Conservation (phyloP, 2,113 vertebrate species). For the Puntigrus tetrazona region DNA sequence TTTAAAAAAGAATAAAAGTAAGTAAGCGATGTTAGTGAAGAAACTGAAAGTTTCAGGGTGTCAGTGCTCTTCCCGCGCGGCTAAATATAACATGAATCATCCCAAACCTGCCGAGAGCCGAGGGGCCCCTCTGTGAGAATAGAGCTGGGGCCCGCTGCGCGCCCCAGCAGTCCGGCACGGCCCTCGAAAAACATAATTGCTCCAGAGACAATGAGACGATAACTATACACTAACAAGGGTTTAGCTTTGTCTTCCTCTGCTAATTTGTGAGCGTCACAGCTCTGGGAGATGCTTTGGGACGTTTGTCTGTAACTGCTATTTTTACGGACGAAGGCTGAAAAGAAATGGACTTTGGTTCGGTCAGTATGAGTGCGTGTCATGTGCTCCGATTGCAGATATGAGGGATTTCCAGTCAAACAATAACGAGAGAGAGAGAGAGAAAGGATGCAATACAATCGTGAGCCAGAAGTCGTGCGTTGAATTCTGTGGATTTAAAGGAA, state of each 20-base stretch:
- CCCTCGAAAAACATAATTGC: slow-evolving; percentile 71
- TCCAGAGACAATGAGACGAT: slow-evolving; percentile 63
- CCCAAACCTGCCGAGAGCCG: neutral
- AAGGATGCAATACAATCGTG: too few relatives aligned
- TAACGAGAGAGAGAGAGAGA: neutral
- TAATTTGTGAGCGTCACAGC: slow-evolving; percentile 54
- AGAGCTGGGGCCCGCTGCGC: slow-evolving; percentile 66
- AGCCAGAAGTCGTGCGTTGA: too few relatives aligned
- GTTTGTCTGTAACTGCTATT: neutral
- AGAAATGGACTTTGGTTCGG: too few relatives aligned
- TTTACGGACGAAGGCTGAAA: too few relatives aligned
- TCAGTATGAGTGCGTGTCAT: neutral
- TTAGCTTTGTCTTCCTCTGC: neutral
- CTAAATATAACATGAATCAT: slow-evolving; percentile 1
- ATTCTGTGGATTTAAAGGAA: neutral
- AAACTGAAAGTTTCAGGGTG: too few relatives aligned
- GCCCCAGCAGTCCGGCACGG: slow-evolving; percentile 60
- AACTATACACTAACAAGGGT: neutral
- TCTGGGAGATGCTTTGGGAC: neutral
- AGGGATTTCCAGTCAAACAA: neutral
- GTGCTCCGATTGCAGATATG: neutral
- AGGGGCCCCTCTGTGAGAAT: slow-evolving; percentile 74
- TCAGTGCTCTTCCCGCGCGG: neutral
- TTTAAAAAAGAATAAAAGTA: too few relatives aligned
- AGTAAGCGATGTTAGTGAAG: neutral